Evolutionary conservation across 1,140 invertebrate species (phyloP).

Genomic region (Aphaenogaster ashmeadi): DNA sequence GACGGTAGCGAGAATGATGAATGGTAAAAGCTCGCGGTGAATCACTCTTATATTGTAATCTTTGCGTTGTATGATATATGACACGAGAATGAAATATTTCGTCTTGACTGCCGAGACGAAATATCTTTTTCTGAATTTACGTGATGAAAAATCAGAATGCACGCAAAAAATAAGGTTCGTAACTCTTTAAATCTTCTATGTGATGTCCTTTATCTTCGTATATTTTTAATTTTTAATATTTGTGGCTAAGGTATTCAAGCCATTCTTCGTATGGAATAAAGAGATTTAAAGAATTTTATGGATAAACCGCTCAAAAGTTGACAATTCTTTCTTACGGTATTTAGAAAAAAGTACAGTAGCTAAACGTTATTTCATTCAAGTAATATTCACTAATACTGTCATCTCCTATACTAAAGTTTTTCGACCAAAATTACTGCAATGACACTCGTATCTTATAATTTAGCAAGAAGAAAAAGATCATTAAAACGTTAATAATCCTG

Average conservation of each 20-base stretch:
- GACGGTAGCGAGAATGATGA: slow-evolving; percentile 58
- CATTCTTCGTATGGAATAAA: background rate
- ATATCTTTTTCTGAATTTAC: slow-evolving; percentile 17
- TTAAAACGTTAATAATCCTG: background rate
- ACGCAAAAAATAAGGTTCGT: background rate
- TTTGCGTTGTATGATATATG: slow-evolving; percentile 55
- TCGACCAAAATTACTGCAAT: background rate
- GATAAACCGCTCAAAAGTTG: background rate
- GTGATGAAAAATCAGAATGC: background rate
- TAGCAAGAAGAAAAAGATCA: background rate
- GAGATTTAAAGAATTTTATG: background rate
- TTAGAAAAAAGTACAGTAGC: background rate
- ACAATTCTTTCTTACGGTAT: background rate
- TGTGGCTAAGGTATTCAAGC: background rate
- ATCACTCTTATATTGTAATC: slow-evolving; percentile 67
- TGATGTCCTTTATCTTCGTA: background rate
- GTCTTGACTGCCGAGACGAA: background rate
- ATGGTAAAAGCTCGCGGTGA: slow-evolving; percentile 57
- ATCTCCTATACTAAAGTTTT: background rate
- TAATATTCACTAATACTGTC: background rate
- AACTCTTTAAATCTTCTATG: background rate
- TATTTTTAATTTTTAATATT: slow-evolving; percentile 2
- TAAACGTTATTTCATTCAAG: background rate
- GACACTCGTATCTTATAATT: background rate
- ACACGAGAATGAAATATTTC: slow-evolving; percentile 60